Evolutionary conservation across 1,140 invertebrate genomes (phyloP).

Genomic region (Polypedilum vanderplanki): DNA sequence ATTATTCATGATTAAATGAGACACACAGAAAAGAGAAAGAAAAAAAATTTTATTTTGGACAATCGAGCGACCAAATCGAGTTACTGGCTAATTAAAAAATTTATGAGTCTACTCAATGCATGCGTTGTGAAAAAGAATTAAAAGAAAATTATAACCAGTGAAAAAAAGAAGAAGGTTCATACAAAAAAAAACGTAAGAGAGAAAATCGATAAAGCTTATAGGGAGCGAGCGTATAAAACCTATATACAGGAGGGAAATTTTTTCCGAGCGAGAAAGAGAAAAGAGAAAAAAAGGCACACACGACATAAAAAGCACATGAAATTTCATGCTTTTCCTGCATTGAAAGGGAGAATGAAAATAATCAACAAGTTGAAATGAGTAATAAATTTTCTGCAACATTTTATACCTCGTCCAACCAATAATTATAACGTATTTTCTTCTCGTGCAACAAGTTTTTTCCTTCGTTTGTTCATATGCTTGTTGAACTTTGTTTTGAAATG

Average conservation of each 20-base stretch:
- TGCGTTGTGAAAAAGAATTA: not conserved
- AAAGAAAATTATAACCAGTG: conserved; percentile 5
- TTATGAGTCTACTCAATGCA: not conserved
- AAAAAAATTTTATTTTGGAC: not conserved
- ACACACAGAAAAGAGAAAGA: not conserved
- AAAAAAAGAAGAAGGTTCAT: conserved; percentile 20
- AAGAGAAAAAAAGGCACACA: not conserved
- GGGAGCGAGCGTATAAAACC: not conserved
- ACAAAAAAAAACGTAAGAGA: not conserved
- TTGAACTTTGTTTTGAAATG: not conserved
- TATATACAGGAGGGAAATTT: not conserved
- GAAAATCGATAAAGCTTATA: conserved; percentile 28
- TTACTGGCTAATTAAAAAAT: not conserved
- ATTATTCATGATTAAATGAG: too few species aligned
- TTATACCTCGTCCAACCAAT: not conserved
- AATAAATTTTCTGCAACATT: not conserved
- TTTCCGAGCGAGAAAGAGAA: not conserved
- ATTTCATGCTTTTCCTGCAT: not conserved
- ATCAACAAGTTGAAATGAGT: conserved; percentile 28
- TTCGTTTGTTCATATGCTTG: not conserved
- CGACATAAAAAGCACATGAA: conserved; percentile 15
- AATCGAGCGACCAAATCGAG: not conserved
- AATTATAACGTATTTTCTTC: not conserved
- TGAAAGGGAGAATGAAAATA: conserved; percentile 1
- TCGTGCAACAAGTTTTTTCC: not conserved